Evolutionary conservation across 2,888 invertebrate species (phyloP).

Genomic region (Automeris io): DNA sequence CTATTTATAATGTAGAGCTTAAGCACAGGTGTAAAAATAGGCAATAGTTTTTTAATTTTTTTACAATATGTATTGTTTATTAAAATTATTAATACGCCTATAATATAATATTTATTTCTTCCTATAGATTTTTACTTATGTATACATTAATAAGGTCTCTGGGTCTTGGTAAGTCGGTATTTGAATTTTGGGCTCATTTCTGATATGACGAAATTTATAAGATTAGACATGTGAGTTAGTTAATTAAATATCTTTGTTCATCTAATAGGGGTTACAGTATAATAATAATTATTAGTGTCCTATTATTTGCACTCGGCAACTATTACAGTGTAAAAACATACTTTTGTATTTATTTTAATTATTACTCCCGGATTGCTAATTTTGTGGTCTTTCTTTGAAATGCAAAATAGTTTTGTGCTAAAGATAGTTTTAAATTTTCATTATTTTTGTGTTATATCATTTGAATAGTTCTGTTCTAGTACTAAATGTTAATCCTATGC

Average conservation of each 20-base stretch:
- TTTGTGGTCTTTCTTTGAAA: no score
- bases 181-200: slow-evolving; percentile 33
- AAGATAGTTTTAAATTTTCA: no score
- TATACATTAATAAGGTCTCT: neutral
- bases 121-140: slow-evolving; percentile 1
- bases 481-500: no score
- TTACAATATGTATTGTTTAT: neutral
- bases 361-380: no score
- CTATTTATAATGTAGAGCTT: neutral
- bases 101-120: neutral
- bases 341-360: no score
- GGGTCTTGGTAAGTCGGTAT: slow-evolving; percentile 22
- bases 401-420: no score
- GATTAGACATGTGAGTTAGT: slow-evolving; percentile 12
- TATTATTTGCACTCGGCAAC: no score
- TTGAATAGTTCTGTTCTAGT: no score
- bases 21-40: neutral
- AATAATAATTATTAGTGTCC: no score
- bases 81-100: neutral
- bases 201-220: slow-evolving; percentile 20
- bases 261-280: no score
- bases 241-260: slow-evolving; percentile 10
- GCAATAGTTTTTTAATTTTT: neutral
- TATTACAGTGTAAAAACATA: no score
- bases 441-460: no score